These are phyloP conservation scores for Drosophila carrolli DNA, from an alignment of 1,140 invertebrate genomes.

Conservation along the genomic window DNA sequence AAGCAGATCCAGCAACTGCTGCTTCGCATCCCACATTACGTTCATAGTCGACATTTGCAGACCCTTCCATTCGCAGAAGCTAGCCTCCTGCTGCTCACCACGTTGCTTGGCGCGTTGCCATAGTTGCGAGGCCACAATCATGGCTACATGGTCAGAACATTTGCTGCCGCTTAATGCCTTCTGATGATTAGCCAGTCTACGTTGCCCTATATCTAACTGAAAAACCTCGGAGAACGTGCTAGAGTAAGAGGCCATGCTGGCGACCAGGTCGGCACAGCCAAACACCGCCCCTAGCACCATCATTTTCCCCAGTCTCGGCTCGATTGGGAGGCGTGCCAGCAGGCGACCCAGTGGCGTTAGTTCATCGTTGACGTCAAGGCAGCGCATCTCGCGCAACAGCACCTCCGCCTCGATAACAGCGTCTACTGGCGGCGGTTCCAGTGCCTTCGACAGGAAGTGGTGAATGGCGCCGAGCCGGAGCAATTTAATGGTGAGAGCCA, in stretches of 20 bases:
- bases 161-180: slow-evolving; percentile 93
- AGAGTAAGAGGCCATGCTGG: slow-evolving; percentile 97
- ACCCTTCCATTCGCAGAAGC: slow-evolving; percentile 96
- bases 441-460: slow-evolving; percentile 96
- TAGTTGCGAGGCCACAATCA: slow-evolving; percentile 94
- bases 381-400: slow-evolving; percentile 92
- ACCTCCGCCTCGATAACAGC: slow-evolving; percentile 96
- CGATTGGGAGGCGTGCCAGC: slow-evolving; percentile 96
- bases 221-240: slow-evolving; percentile 97
- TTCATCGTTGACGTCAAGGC: slow-evolving; percentile 93
- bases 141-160: slow-evolving; percentile 97
- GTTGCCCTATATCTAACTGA: slow-evolving; percentile 88
- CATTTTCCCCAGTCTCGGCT: slow-evolving; percentile 97
- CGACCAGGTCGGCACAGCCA: slow-evolving; percentile 93
- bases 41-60: slow-evolving; percentile 94
- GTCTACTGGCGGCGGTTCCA: slow-evolving; percentile 96
- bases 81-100: slow-evolving; percentile 92
- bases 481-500: slow-evolving; percentile 91
- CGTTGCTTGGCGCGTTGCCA: slow-evolving; percentile 92
- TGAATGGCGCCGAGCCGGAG: slow-evolving; percentile 95
- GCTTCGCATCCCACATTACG: slow-evolving; percentile 96
- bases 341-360: slow-evolving; percentile 96
- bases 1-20: slow-evolving; percentile 94
- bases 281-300: slow-evolving; percentile 95
- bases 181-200: slow-evolving; percentile 91